Evolutionary conservation across 1,140 invertebrate genomes (phyloP).

Genomic region (Drosophila kohkoa): DNA sequence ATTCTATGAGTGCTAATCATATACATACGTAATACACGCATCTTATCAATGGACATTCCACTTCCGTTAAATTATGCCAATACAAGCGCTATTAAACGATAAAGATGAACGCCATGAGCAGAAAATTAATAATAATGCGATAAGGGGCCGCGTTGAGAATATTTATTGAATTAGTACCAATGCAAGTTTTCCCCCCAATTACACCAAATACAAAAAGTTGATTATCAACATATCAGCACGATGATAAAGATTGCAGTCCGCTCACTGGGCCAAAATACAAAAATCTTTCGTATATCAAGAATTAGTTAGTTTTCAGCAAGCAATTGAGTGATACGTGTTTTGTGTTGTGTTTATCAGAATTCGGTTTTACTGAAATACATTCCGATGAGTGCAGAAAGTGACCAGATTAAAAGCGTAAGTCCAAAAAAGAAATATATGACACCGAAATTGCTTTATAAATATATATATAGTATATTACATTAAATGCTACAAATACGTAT

Average conservation of each 20-base stretch:
- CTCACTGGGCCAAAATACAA: neutral
- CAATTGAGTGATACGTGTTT: slow-evolving; percentile 21
- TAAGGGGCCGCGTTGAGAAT: slow-evolving; percentile 22
- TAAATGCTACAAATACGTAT: slow-evolving; percentile 60
- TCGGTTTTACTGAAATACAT: slow-evolving; percentile 2
- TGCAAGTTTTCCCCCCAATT: slow-evolving; percentile 32
- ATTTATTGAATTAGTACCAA: slow-evolving; percentile 38
- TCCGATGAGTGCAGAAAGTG: slow-evolving; percentile 39
- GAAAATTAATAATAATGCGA: slow-evolving; percentile 3
- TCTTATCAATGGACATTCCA: slow-evolving; percentile 28
- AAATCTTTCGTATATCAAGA: slow-evolving; percentile 19
- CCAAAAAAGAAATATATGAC: neutral
- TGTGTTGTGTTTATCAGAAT: slow-evolving; percentile 13
- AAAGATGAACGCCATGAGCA: slow-evolving; percentile 32
- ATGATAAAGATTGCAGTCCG: slow-evolving; percentile 10
- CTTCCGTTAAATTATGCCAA: slow-evolving; percentile 20
- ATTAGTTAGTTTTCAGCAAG: slow-evolving; percentile 30
- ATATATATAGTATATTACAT: slow-evolving; percentile 37
- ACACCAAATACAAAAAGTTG: slow-evolving; percentile 9
- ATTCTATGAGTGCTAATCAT: neutral
- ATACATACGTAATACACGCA: slow-evolving; percentile 2
- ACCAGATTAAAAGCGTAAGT: slow-evolving; percentile 49
- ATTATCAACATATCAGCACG: slow-evolving; percentile 42
- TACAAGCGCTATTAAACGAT: slow-evolving; percentile 10
- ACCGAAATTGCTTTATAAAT: slow-evolving; percentile 54